phyloP scores from a whole-genome alignment of 2,888 invertebrate genomes.

The Arge pagana region DNA sequence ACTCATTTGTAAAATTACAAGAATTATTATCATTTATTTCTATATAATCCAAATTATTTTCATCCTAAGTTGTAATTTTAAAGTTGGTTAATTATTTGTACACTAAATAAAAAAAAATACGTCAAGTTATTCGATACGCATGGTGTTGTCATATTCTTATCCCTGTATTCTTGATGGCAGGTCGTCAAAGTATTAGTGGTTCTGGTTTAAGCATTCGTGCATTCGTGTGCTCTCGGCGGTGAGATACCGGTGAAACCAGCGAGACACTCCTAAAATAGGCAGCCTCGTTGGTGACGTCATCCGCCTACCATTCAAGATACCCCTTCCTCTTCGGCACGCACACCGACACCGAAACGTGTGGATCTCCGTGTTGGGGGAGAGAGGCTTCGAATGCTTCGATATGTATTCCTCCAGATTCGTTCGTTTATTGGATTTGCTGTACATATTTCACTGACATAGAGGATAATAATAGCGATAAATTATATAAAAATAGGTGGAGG shows the following conservation, averaged over 20 bases:
- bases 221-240: slow-evolving; percentile 3
- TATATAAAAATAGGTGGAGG: slow-evolving; percentile 25
- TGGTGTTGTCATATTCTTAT: slow-evolving; percentile 27
- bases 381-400: slow-evolving; percentile 6
- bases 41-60: slow-evolving; percentile 18
- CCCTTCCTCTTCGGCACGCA: slow-evolving; percentile 7
- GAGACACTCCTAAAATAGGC: slow-evolving; percentile 56
- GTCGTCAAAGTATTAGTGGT: slow-evolving; percentile 1
- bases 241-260: slow-evolving; percentile 24
- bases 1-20: slow-evolving; percentile 22
- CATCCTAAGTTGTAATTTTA: slow-evolving; percentile 22
- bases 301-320: slow-evolving; percentile 41
- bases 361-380: slow-evolving; percentile 17
- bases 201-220: slow-evolving; percentile 11
- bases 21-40: slow-evolving; percentile 15
- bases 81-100: slow-evolving; percentile 54
- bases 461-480: slow-evolving; percentile 24
- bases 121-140: slow-evolving; percentile 47
- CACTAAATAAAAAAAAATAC: slow-evolving; percentile 45
- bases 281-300: slow-evolving; percentile 50
- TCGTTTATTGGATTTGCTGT: slow-evolving; percentile 18
- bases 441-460: slow-evolving; percentile 16
- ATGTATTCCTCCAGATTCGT: slow-evolving; percentile 15
- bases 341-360: slow-evolving; percentile 6
- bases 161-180: slow-evolving; percentile 4